Evolutionary conservation across 2,888 invertebrate species (phyloP).

Genomic region (Drosophila formosana): DNA sequence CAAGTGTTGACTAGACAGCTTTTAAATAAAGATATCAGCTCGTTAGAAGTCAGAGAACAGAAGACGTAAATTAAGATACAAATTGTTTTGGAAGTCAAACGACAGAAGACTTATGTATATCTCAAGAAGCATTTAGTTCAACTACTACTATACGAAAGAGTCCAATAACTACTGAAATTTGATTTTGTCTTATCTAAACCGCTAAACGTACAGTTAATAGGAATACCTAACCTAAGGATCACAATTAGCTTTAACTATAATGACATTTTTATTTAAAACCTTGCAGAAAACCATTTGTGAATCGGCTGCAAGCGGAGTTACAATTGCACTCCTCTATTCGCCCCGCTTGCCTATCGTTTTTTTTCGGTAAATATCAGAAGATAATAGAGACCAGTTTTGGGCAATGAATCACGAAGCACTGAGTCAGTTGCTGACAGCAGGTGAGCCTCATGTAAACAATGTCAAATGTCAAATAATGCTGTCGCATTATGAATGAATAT

Average conservation of each 20-base stretch:
- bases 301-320: background rate
- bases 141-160: too few species aligned
- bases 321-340: background rate
- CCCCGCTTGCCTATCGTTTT: background rate
- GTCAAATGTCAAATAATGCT: constrained; percentile 19
- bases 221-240: background rate
- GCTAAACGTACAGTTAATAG: background rate
- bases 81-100: too few species aligned
- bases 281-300: background rate
- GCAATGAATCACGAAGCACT: constrained; percentile 37
- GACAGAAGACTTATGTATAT: too few species aligned
- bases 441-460: constrained; percentile 41
- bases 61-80: too few species aligned
- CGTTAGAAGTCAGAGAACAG: too few species aligned
- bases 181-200: background rate
- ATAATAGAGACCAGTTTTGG: constrained; percentile 3
- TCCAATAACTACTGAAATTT: too few species aligned
- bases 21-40: too few species aligned
- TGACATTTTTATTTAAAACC: constrained; percentile 12
- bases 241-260: background rate
- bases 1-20: too few species aligned
- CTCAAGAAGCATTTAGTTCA: too few species aligned
- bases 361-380: constrained; percentile 9
- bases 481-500: constrained; percentile 29
- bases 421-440: constrained; percentile 28